Evolutionary conservation across 2,113 vertebrate genomes (phyloP), one percentile per base, ranked within the genome.

Genomic region (Gnathonemus echidnorhynchus): DNA sequence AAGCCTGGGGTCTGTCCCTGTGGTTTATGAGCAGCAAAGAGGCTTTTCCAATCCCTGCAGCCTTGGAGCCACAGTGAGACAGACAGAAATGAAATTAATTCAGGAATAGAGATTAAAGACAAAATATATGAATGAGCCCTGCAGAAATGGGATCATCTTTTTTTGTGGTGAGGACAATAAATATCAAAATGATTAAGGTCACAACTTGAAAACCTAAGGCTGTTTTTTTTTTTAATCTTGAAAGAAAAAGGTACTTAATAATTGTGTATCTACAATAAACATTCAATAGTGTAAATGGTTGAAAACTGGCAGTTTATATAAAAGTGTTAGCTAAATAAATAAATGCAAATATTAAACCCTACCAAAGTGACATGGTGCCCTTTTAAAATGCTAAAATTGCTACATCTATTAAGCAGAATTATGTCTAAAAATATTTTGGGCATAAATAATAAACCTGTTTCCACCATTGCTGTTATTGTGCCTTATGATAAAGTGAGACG

Each of bases 401-500:
- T 42, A 80, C 74, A 7, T 80, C 31, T 42, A 80, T 80, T 80
- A 80, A 80, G 31, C 74, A 80, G 31, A 80, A 80, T 80, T 80
- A 80, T 80, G 35, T 17, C 74, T 80, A 42, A 39, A 42, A 39
- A 80, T 80, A 6, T 80, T 80, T 80, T 39, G 74, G 35, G 5
- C 35, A 62, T 45, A 48, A 66, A 80, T 80, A 46, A 80, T 80
- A 77, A 42, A 27, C 17, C 62, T 2, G n/a, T 48, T 27, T 50
- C 27, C 45, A 74, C 46, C n/a, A 87, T 86, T 48, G 45, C 17
- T 56, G 90, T n/a, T 89, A 89, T 42, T 94, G 93, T 94, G 11
- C 92, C 94, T 62, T 84, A 91, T 35, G 56, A 39, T 88, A 66
- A 88, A 31, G 90, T 83, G 90, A 89, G 42, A 88, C 91, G 90